phyloP scores from a whole-genome alignment of 2,797 vertebrate species.

The Cyclura pinguis region DNA sequence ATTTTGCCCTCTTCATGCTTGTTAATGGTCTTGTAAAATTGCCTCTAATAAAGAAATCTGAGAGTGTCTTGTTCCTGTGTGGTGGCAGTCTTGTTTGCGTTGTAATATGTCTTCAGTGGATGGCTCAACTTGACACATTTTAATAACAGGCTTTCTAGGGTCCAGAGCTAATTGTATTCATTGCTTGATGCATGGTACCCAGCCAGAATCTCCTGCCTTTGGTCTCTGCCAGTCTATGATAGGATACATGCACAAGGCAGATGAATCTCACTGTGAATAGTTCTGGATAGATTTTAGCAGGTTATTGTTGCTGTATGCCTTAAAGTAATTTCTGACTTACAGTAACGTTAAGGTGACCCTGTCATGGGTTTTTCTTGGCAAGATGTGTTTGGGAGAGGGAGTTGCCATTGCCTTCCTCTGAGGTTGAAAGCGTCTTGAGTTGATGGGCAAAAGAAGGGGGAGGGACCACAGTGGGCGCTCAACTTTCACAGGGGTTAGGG shows the following conservation, averaged over 20 bases:
- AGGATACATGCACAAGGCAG: not conserved
- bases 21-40: slow-evolving; percentile 14
- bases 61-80: not conserved
- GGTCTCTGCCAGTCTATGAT: not conserved
- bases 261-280: not conserved
- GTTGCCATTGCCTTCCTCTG: no score
- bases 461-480: no score
- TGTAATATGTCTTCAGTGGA: not conserved
- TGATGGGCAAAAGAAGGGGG: no score
- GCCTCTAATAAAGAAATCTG: slow-evolving; percentile 31
- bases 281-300: not conserved
- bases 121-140: no score
- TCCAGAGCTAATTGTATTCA: not conserved
- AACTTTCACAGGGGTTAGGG: no score
- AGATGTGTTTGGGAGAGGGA: no score
- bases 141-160: not conserved
- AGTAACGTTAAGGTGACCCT: no score
- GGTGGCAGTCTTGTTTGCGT: not conserved
- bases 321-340: not conserved
- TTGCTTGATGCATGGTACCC: not conserved
- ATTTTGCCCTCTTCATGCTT: not conserved
- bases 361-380: no score
- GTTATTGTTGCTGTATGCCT: not conserved
- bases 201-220: not conserved
- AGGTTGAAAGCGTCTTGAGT: no score